These are phyloP conservation scores for Octopus bimaculoides DNA, from an alignment of 1,140 invertebrate species.

Conservation along the genomic window DNA sequence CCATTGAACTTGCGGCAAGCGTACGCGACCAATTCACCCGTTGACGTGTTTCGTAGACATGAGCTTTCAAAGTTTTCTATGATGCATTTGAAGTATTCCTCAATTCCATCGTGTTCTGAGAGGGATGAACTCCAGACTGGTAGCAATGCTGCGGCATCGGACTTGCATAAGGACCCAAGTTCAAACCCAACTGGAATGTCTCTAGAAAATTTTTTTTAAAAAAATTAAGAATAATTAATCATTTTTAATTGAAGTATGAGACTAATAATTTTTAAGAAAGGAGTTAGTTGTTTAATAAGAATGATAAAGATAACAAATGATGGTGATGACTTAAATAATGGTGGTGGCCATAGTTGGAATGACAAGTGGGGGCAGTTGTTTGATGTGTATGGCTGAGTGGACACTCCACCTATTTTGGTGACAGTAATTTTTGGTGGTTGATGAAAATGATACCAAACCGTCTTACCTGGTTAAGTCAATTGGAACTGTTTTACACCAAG, in stretches of 20 bases:
- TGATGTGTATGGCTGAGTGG: no score
- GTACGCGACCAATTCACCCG: constrained; percentile 37
- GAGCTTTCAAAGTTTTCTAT: constrained; percentile 37
- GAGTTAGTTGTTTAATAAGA: no score
- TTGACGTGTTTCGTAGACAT: constrained; percentile 24
- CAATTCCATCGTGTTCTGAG: constrained; percentile 23
- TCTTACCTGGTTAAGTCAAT: constrained; percentile 15
- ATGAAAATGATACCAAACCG: background rate
- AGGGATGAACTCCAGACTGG: background rate
- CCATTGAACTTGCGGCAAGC: constrained; percentile 43
- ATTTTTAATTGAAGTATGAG: no score
- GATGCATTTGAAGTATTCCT: constrained; percentile 32
- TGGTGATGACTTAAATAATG: no score
- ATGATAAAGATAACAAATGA: no score
- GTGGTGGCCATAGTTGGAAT: no score
- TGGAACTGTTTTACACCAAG: constrained; percentile 37
- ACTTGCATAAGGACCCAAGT: background rate
- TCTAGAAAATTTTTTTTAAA: no score
- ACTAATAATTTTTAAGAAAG: no score
- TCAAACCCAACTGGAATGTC: constrained; percentile 1
- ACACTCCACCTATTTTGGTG: no score
- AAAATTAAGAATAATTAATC: background rate
- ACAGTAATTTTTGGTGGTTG: no score
- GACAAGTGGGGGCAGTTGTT: no score
- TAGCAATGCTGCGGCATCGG: background rate